Percentiles rank a stretch among this genome's conserved stretches.
These are phyloP conservation scores for Pogonus chalceus DNA, from an alignment of 1,140 invertebrate species.

Conservation along the genomic window DNA sequence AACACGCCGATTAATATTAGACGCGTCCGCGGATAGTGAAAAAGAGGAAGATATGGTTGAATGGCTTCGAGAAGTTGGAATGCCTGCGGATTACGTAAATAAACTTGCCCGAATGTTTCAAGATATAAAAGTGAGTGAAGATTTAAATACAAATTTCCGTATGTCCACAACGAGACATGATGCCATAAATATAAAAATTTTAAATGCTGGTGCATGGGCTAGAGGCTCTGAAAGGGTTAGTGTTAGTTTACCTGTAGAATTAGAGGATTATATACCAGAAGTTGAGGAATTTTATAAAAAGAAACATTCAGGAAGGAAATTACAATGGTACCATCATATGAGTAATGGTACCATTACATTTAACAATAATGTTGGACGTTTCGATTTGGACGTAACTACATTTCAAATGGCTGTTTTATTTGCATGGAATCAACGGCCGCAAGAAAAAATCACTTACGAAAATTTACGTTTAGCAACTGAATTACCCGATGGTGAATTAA, in stretches of 20 bases:
- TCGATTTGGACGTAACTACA: conserved; percentile 97
- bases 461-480: conserved; percentile 93
- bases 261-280: conserved; percentile 98
- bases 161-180: conserved; percentile 54
- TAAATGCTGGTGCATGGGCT: conserved; percentile 98
- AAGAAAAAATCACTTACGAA: conserved; percentile 89
- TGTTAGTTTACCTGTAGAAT: conserved; percentile 89
- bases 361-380: conserved; percentile 83
- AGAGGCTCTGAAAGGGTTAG: conserved; percentile 86
- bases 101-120: conserved; percentile 96
- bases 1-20: conserved; percentile 82
- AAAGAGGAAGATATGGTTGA: conserved; percentile 99
- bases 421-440: conserved; percentile 93
- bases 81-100: conserved; percentile 99
- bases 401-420: conserved; percentile 99
- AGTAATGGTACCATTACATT: conserved; percentile 98
- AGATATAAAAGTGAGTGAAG: conserved; percentile 98
- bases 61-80: conserved; percentile 88
- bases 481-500: conserved; percentile 85
- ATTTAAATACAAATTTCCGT: conserved; percentile 91
- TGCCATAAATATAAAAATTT: conserved; percentile 83
- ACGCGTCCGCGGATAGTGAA: conserved; percentile 93
- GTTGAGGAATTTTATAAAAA: conserved; percentile 91
- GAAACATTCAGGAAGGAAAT: conserved; percentile 95
- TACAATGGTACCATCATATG: conserved; percentile 98